Evolutionary conservation across 2,888 invertebrate species (phyloP).

Genomic region (Epirrhoe alternata): DNA sequence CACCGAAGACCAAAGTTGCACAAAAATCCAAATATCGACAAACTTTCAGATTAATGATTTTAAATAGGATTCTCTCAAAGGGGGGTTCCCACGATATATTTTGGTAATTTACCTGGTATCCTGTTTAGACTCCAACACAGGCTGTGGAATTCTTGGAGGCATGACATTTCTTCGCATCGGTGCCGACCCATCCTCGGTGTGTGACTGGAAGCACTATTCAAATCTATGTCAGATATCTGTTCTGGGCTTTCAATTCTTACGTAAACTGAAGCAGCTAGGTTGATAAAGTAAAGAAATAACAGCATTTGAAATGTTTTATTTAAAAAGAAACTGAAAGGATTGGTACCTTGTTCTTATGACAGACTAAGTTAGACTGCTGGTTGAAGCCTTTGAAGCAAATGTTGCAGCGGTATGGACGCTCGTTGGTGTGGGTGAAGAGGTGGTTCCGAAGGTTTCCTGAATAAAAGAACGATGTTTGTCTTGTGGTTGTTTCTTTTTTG

Average conservation of each 20-base stretch:
- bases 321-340: background rate
- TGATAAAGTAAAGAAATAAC: background rate
- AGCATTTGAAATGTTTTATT: background rate
- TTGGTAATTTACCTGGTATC: slow-evolving; percentile 50
- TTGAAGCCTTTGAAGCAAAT: slow-evolving; percentile 91
- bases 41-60: background rate
- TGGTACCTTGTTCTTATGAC: slow-evolving; percentile 89
- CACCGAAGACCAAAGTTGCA: too few species aligned
- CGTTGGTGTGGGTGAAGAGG: slow-evolving; percentile 91
- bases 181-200: slow-evolving; percentile 57
- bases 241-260: background rate
- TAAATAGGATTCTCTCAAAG: background rate
- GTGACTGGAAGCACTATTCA: slow-evolving; percentile 55
- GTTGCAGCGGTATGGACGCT: slow-evolving; percentile 91
- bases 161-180: slow-evolving; percentile 42
- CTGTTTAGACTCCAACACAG: slow-evolving; percentile 48
- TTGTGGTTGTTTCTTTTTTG: too few species aligned
- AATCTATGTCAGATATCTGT: slow-evolving; percentile 2
- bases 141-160: slow-evolving; percentile 42
- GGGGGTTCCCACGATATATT: background rate
- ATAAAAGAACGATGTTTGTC: slow-evolving; percentile 40
- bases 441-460: slow-evolving; percentile 91
- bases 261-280: too few species aligned
- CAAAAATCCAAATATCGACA: background rate
- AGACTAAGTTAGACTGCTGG: slow-evolving; percentile 92